Conservation (phyloP, 2,797 vertebrate species). For the Phaenicophaeus curvirostris region DNA sequence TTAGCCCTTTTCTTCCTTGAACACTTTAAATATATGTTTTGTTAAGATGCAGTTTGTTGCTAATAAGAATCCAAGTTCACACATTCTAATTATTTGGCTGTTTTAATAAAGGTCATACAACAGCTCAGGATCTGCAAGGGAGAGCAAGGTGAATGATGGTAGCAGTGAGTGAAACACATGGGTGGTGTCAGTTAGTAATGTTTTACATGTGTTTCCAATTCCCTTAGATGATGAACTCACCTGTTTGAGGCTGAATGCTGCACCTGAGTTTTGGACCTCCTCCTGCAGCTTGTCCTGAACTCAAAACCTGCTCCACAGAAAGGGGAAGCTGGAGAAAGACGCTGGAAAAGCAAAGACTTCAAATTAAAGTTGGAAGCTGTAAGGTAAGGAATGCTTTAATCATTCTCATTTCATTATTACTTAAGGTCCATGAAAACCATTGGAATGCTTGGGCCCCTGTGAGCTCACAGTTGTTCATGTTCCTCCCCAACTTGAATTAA, state of each 20-base stretch:
- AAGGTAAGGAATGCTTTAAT: background rate
- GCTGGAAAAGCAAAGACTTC: background rate
- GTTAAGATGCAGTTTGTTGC: background rate
- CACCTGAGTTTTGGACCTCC: background rate
- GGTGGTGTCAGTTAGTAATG: background rate
- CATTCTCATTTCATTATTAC: background rate
- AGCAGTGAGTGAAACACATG: background rate
- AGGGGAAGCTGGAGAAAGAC: background rate
- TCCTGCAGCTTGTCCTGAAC: background rate
- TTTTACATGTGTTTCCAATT: background rate
- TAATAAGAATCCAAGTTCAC: background rate
- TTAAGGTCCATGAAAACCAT: background rate
- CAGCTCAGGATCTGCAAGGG: background rate
- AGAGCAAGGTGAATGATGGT: background rate
- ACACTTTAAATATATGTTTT: background rate
- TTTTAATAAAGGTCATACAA: background rate
- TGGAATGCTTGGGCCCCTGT: background rate
- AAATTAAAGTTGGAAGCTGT: background rate
- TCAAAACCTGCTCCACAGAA: background rate
- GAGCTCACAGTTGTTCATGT: background rate
- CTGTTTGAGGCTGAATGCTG: background rate
- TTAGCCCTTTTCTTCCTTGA: background rate
- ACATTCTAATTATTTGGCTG: background rate
- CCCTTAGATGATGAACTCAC: background rate
- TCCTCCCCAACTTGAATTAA: background rate